phyloP scores from a whole-genome alignment of 2,797 vertebrate genomes.

The Rhinogobio ventralis region DNA sequence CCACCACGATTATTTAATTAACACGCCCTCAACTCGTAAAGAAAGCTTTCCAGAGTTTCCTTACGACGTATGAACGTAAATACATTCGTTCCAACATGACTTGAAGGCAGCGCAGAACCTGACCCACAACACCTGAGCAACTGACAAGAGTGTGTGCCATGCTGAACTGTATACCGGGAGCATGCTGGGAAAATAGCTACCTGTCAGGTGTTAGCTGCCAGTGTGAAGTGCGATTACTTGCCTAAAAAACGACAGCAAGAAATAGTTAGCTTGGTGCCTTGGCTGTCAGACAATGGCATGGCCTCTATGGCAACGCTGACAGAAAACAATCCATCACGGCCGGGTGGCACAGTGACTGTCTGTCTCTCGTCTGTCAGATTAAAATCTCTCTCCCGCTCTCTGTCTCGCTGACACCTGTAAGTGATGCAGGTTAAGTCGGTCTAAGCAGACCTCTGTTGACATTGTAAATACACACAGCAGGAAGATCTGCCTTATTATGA shows the following conservation, averaged over 20 bases:
- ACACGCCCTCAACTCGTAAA: not conserved
- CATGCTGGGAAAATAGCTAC: constrained; percentile 28
- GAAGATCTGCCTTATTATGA: constrained; percentile 14
- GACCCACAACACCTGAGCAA: constrained; percentile 25
- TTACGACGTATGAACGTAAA: not conserved
- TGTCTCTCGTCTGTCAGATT: constrained; percentile 31
- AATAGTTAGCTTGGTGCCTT: constrained; percentile 40
- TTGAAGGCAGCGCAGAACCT: not conserved
- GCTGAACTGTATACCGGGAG: not conserved
- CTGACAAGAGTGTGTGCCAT: not conserved
- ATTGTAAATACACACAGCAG: constrained; percentile 52
- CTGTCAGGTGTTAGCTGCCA: constrained; percentile 51
- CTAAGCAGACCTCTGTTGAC: constrained; percentile 52
- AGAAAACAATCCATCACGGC: constrained; percentile 50
- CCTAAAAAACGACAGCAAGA: constrained; percentile 17
- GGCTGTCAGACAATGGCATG: constrained; percentile 45
- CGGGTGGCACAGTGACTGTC: not conserved
- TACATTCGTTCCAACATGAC: not conserved
- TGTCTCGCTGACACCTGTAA: constrained; percentile 30
- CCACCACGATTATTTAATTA: not conserved
- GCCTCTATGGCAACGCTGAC: constrained; percentile 48
- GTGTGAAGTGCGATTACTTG: constrained; percentile 27
- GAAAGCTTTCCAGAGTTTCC: not conserved
- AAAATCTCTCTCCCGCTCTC: constrained; percentile 21
- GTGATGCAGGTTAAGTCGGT: constrained; percentile 43